phyloP scores from a whole-genome alignment of 1,140 invertebrate genomes.

The Asobara japonica region DNA sequence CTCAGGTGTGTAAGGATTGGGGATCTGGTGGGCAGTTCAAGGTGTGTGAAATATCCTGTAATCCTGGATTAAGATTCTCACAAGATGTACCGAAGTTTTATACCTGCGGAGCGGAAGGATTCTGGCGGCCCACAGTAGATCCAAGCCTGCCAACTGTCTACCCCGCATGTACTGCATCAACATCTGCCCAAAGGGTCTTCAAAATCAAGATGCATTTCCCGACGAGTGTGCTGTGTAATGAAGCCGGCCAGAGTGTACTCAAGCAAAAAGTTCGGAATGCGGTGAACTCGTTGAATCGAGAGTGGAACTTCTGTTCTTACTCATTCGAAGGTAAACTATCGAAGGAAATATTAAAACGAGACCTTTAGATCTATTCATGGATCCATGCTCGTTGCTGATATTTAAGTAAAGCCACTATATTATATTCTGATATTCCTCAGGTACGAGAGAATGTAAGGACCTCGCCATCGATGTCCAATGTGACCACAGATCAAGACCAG shows the following conservation, averaged over 20 bases:
- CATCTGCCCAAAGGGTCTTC: conserved; percentile 90
- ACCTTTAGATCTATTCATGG: no score
- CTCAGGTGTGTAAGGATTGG: conserved; percentile 93
- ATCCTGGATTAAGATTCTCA: conserved; percentile 87
- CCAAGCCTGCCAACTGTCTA: conserved; percentile 84
- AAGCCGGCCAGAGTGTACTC: conserved; percentile 91
- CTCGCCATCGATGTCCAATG: conserved; percentile 90
- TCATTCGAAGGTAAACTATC: conserved; percentile 82
- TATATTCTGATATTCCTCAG: conserved; percentile 47
- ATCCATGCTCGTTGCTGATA: background rate
- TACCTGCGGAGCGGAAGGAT: conserved; percentile 95
- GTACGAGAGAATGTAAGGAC: conserved; percentile 83
- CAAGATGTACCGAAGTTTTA: conserved; percentile 93
- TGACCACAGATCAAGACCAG: conserved; percentile 74
- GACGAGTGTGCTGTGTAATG: conserved; percentile 91
- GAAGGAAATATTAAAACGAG: no score
- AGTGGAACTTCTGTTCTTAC: conserved; percentile 94
- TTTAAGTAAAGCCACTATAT: background rate
- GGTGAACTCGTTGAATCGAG: conserved; percentile 87
- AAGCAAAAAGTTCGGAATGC: conserved; percentile 87
- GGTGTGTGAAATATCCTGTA: conserved; percentile 89
- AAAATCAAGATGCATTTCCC: conserved; percentile 94
- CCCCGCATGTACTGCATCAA: conserved; percentile 89
- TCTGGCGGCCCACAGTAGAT: conserved; percentile 89
- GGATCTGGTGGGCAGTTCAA: conserved; percentile 95